Base-by-base conservation (phyloP, 2,113 vertebrate genomes). In the Ctenodactylus gundi region DNA sequence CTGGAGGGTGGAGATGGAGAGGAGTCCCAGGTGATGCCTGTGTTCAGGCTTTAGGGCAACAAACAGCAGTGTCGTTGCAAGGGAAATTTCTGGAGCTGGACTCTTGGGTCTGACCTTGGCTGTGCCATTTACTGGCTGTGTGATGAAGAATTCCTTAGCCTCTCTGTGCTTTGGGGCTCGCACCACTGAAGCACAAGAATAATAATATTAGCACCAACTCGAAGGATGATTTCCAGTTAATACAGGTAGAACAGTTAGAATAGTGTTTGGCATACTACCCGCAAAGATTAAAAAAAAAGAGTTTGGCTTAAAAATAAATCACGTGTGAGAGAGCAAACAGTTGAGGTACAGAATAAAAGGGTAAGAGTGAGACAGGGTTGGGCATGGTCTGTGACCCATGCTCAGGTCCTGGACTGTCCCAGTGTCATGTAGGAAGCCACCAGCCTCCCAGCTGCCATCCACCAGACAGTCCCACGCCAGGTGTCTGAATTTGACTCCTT, bases 271-370 rank as follows among this genome's bases (percentile, higher is more conserved):
- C 64, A 3, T 1, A 17, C 46, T 49, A 18, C 89, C 41, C 3
- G 23, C 57, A 77, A 90, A 65, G 23, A 36, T n/a, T 65, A 65
- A 20, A 58, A 34, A 9, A 65, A 49, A 95, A 27, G 68, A 73
- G 18, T 78, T 78, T 72, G 15, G 62, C 58, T 94, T 97, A 73
- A 83, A 80, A 65, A n/a, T 81, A 62, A 57, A 44, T 25, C n/a
- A 36, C 44, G 46, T 14, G 12, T 27, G 31, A 23, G 17, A 65
- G 29, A 60, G 39, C 53, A 57, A 94, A n/a, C 25, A n/a, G 27
- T 13, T 21, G 51, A 75, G 18, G 11, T 25, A 7, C 39, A 20
- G 55, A 41, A 46, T 36, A 55, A 27, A 73, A 41, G 65, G 44
- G 25, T 60, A 53, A 17, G 17, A 12, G 49, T 25, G 49, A 55